A percentile compares a stretch with the other conserved stretches of the same genome.
phyloP scores from a whole-genome alignment of 2,888 invertebrate species.

The Pristionchus entomophagus region DNA sequence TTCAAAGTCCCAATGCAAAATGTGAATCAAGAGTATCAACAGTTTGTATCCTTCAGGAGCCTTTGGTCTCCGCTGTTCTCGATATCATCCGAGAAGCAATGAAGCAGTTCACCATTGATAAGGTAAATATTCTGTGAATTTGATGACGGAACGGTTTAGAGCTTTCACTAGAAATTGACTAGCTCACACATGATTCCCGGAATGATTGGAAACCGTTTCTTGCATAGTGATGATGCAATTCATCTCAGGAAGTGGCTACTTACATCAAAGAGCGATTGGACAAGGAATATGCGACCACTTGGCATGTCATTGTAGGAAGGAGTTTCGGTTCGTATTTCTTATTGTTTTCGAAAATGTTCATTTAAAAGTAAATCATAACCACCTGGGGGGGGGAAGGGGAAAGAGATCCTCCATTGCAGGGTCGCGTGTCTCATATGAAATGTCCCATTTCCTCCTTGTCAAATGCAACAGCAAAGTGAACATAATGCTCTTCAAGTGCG shows the following conservation, averaged over 20 bases:
- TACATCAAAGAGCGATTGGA: constrained; percentile 49
- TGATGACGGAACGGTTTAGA: too few relatives aligned
- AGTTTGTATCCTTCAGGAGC: constrained; percentile 16
- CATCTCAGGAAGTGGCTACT: constrained; percentile 47
- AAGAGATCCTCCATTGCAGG: neutral
- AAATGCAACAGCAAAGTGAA: constrained; percentile 48
- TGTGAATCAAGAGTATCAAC: neutral
- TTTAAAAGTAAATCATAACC: too few relatives aligned
- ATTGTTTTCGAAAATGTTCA: neutral
- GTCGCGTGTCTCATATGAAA: constrained; percentile 46
- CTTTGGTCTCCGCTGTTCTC: constrained; percentile 33
- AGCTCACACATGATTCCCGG: too few relatives aligned
- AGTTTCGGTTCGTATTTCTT: constrained; percentile 35
- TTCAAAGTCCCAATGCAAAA: neutral
- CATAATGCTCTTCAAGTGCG: constrained; percentile 49
- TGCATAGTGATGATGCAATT: neutral
- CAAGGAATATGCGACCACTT: constrained; percentile 48
- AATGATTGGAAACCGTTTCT: too few relatives aligned
- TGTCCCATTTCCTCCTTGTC: constrained; percentile 48
- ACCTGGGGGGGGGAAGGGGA: too few relatives aligned
- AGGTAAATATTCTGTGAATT: constrained; percentile 18
- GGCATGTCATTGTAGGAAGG: constrained; percentile 48
- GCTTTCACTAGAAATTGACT: too few relatives aligned
- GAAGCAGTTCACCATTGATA: constrained; percentile 47
- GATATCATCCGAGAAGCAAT: constrained; percentile 44